Evolutionary conservation across 2,113 vertebrate genomes (phyloP), one percentile per base, ranked within the genome.

Genomic region (Salvelinus fontinalis): DNA sequence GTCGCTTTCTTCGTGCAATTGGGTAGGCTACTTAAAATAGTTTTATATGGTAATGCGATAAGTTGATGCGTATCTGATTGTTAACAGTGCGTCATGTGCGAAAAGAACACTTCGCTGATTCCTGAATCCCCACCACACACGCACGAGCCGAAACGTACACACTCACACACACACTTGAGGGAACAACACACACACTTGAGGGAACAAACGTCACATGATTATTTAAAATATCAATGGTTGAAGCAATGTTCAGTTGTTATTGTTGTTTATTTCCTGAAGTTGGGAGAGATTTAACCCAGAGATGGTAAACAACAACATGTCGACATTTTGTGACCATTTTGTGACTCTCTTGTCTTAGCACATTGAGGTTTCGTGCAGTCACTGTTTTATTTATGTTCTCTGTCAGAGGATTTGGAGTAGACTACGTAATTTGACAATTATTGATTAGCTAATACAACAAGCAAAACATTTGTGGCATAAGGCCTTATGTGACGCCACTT

Each of bases 11-110:
- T 44, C 68, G 68, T 34, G 22, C 68, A 70, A 49, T 70, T 49
- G 68, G 44, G 20, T 39, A 49, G 68, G 22, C 20, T 39, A 49
- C 68, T 70, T 70, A 51, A 48, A 70, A 22, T 34, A 48, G 68
- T 49, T 49, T 49, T 49, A 70, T 70, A 70, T 70, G 44, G 34
- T 70, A 70, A 70, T 70, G 68, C 66, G 66, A 80, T 75, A 70
- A 70, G 49, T 75, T 29, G 31, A 68, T 62, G 44, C 71, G 74
- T 74, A 69, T 29, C 75, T 83, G 81, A 80, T 70, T 73, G 78
- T 75, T 77, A 76, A 75, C 69, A 59, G 70, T 66, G 70, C 72
- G 70, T 68, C 70, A 73, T 26, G 26, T 60, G 74, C 14, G 69
- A 70, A 80, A 75, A 29, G 3, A 70, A 70, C 76, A 66, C 73